Base-by-base conservation (phyloP, 53 echinoderm and acorn worm genomes). In the Temnopleurus reevesii region DNA sequence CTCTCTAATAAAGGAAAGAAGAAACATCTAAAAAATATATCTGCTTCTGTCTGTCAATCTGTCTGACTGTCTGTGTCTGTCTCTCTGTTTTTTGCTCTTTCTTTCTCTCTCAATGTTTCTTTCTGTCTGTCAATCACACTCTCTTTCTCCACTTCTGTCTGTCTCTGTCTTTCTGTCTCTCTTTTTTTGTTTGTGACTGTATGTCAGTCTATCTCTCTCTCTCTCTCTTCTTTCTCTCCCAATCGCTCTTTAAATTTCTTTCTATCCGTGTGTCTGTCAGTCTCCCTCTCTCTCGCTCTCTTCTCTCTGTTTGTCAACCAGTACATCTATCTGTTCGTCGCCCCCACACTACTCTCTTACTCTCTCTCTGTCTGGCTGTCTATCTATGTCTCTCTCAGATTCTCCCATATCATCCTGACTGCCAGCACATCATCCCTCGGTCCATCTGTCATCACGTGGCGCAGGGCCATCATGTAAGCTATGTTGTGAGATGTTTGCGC, bases 401-500 rank as follows among this genome's bases (percentile, higher is more conserved):
- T 46, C 77, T 46, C 12, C 35, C 15, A 49, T 24, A 25, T 59
- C 27, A 8, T 8, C 28, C 8, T 28, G 25, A 25, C 25, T 25
- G 13, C 57, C 23, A 23, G 23, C 21, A 4, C 26, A 4, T 54
- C 55, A n/a, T n/a, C n/a, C n/a, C 41, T 71, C n/a, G 23, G 4
- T 71, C 19, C 38, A 41, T 71, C 71, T 71, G 5, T 71, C 71
- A 71, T 71, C 71, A 38, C 23, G 21, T 71, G 71, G 71, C 71
- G 36, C 21, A 71, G 21, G 41, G 71, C 71, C 38, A 71, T 71
- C 71, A 43, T 71, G 71, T 71, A 71, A n/a, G 71, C 36, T 71
- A 71, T 71, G 41, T 71, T 71, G 38, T 38, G 71, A 38, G 41
- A 71, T 80, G 80, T 80, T 80, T 80, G 80, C 31, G 29, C 80